phyloP scores from a whole-genome alignment of 1,140 invertebrate species.

The Drosophila azteca region DNA sequence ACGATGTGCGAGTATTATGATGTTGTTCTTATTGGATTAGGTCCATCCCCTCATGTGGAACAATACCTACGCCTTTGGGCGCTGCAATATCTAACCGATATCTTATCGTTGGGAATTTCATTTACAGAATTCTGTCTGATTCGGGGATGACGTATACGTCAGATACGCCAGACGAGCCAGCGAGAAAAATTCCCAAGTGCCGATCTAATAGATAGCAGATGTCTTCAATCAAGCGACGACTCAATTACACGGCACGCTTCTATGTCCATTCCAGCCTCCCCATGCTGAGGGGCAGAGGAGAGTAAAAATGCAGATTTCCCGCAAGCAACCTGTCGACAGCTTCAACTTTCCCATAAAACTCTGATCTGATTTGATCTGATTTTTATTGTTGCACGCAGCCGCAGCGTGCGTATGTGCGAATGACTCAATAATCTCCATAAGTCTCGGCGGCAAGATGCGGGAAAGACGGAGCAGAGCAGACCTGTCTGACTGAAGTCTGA shows the following conservation, averaged over 20 bases:
- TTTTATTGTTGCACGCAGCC: slow-evolving; percentile 36
- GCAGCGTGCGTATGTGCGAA: slow-evolving; percentile 52
- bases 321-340: too few species aligned
- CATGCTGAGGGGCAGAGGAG: too few species aligned
- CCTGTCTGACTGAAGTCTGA: slow-evolving; percentile 20
- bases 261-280: not conserved
- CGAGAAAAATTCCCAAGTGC: slow-evolving; percentile 23
- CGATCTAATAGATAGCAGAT: slow-evolving; percentile 51
- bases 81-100: slow-evolving; percentile 32
- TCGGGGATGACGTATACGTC: slow-evolving; percentile 41
- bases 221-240: slow-evolving; percentile 32
- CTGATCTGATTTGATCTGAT: too few species aligned
- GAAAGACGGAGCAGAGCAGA: slow-evolving; percentile 13
- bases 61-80: not conserved
- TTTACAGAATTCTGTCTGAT: slow-evolving; percentile 33
- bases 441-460: too few species aligned
- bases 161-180: slow-evolving; percentile 31
- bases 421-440: slow-evolving; percentile 48
- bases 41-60: slow-evolving; percentile 11
- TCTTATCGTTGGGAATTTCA: slow-evolving; percentile 53
- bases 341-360: slow-evolving; percentile 12
- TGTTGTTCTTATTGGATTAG: slow-evolving; percentile 34
- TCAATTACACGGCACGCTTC: slow-evolving; percentile 23
- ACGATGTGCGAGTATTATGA: slow-evolving; percentile 2
- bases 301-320: too few species aligned